Evolutionary conservation across 1,140 invertebrate genomes (phyloP), one percentile per base, ranked within the genome.

Genomic region (Heliothis subflexa): DNA sequence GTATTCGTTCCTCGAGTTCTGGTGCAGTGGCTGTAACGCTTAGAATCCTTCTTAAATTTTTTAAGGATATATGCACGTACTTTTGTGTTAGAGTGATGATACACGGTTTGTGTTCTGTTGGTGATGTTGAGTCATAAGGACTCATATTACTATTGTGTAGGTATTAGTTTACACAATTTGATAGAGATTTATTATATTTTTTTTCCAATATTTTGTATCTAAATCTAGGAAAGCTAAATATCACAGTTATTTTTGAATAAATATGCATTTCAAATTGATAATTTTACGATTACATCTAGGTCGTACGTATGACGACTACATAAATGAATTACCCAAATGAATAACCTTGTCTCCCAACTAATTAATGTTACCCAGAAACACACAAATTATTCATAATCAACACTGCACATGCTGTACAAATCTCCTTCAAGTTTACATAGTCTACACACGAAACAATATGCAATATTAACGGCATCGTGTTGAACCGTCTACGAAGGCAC

Each of bases 61-160:
- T 25, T 25, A 21, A 25, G 73, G 25, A 75, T 64, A 75, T 50
- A 75, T 75, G 73, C 18, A 76, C 55, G 2, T 64, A 54, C 28
- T n/a, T 49, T 21, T 45, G 9, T 66, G 25, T 52, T 52, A 76
- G 49, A 11, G 47, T 16, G 47, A 11, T 16, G 25, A 1, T 50
- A 52, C 59, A 76, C 25, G 59, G 33, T 18, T 11, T 12, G 18
- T 47, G 40, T 18, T 66, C 0, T 49, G 0, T 64, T 16, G 33
- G 16, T 28, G 14, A 13, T 50, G 11, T 50, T n/a, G 49, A 14
- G 14, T 50, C 9, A 50, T 50, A 9, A 50, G 9, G 3, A 33
- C 33, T 7, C 7, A 5, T 33, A 33, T 5, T 33, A 33, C 1
- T 33, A 2, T 25, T 25, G 21, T 25, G 21, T 25, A 25, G 21